Base-by-base conservation (phyloP, 1,140 invertebrate species). In the Brachionus angularis region DNA sequence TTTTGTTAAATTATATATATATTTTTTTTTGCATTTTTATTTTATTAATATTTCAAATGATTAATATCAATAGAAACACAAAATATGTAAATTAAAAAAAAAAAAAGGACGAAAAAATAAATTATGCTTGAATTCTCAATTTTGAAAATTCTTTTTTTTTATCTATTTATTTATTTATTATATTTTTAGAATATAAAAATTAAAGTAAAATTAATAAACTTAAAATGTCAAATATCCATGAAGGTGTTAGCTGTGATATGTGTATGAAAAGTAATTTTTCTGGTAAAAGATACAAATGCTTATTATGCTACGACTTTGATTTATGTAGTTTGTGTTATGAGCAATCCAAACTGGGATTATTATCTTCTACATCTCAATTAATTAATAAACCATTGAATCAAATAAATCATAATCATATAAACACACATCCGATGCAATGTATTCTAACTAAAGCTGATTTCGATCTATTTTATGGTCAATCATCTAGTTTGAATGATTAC, bases 301-400 rank as follows among this genome's bases (percentile, higher is more conserved):
- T 98, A 80, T 89, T 96, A 76, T 98, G 95, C 83, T 96, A 93
- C 82, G 94, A 98, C 85, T 98, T 96, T 86, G 95, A 98, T 85
- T 86, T 97, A 75, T 98, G 95, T 85, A 89, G 91, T 76, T 88
- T 87, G 76, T 98, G 94, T 83, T 96, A 93, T 83, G 93, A 97
- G 64, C 34, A 50, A 53, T 67, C 23, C 4, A 67, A 10, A 42
- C 16, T 16, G 39, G 39, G 39, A 10, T 16, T 16, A n/a, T n/a
- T n/a, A n/a, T n/a, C n/a, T n/a, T n/a, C n/a, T n/a, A n/a, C n/a
- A n/a, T n/a, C n/a, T n/a, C n/a, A n/a, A n/a, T n/a, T n/a, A n/a
- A n/a, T n/a, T n/a, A n/a, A n/a, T 4, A 58, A 58, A 25, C 53
- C 53, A 14, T 39, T 58, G 2, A 58, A 58, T 14, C 53, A 16